These are phyloP conservation scores for Planococcus citri DNA, from an alignment of 1,140 invertebrate genomes.

Conservation along the genomic window DNA sequence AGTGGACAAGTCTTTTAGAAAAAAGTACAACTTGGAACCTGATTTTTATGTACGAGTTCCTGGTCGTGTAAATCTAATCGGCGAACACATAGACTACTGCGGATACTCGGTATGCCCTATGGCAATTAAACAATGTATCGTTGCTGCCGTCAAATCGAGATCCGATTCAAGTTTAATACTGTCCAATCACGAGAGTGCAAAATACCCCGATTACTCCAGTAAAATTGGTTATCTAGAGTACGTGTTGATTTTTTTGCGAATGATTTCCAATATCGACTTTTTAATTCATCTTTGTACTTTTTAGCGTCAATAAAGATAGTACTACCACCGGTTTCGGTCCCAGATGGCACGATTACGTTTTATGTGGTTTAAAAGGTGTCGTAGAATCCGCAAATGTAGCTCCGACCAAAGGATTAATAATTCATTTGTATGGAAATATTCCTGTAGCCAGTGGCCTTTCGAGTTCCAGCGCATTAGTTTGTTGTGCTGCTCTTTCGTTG, in stretches of 20 bases:
- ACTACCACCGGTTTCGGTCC: not conserved
- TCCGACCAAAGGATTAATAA: slow-evolving; percentile 45
- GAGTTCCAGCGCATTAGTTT: slow-evolving; percentile 93
- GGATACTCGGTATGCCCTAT: slow-evolving; percentile 96
- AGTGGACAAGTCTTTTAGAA: slow-evolving; percentile 4
- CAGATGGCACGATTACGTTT: slow-evolving; percentile 84
- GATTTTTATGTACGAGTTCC: slow-evolving; percentile 56
- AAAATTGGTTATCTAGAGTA: slow-evolving; percentile 37
- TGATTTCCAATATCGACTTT: not conserved
- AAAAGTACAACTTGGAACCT: slow-evolving; percentile 33
- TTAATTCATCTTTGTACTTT: not conserved
- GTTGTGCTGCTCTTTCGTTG: slow-evolving; percentile 74
- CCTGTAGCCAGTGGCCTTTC: slow-evolving; percentile 87
- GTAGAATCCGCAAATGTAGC: slow-evolving; percentile 38
- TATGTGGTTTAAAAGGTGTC: slow-evolving; percentile 83
- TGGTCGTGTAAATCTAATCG: slow-evolving; percentile 92
- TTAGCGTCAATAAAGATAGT: not conserved
- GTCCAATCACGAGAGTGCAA: slow-evolving; percentile 46
- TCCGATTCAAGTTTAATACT: slow-evolving; percentile 38
- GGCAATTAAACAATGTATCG: slow-evolving; percentile 85
- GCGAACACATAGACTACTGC: slow-evolving; percentile 98
- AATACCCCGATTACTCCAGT: slow-evolving; percentile 47
- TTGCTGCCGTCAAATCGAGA: slow-evolving; percentile 55
- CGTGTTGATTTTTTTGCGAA: slow-evolving; percentile 20
- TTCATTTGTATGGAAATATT: slow-evolving; percentile 72